phyloP scores from a whole-genome alignment of 2,797 vertebrate species.

The Percopsis omiscomaycus region DNA sequence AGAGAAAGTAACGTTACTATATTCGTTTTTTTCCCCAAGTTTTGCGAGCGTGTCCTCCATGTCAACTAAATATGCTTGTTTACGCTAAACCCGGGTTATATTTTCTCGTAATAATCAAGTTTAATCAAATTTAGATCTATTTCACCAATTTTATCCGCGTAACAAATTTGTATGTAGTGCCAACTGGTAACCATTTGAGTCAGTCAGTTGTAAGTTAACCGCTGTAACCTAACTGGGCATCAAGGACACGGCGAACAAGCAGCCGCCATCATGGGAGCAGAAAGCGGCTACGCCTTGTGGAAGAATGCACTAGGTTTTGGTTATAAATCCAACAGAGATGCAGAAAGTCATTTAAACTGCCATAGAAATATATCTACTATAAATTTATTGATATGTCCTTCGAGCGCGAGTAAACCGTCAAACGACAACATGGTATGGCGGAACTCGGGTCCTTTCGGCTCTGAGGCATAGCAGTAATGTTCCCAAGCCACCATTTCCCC shows the following conservation, averaged over 20 bases:
- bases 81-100: no score
- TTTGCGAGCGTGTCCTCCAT: no score
- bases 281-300: slow-evolving; percentile 75
- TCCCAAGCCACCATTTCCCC: slow-evolving; percentile 79
- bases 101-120: no score
- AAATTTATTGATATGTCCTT: slow-evolving; percentile 27
- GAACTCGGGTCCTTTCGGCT: not conserved
- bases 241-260: slow-evolving; percentile 68
- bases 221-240: slow-evolving; percentile 45
- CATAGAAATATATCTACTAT: not conserved
- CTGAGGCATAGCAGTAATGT: slow-evolving; percentile 66
- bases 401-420: not conserved
- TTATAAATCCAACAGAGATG: not conserved
- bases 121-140: no score
- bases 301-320: slow-evolving; percentile 63
- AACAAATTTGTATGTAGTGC: not conserved
- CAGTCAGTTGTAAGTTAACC: slow-evolving; percentile 6
- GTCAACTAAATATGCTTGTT: no score
- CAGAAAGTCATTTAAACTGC: not conserved
- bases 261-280: slow-evolving; percentile 79
- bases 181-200: slow-evolving; percentile 24
- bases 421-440: not conserved
- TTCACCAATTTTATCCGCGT: not conserved
- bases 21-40: no score
- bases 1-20: no score